Base-by-base conservation (phyloP, 2,888 invertebrate species). In the Drosophila pseudotalamancana region DNA sequence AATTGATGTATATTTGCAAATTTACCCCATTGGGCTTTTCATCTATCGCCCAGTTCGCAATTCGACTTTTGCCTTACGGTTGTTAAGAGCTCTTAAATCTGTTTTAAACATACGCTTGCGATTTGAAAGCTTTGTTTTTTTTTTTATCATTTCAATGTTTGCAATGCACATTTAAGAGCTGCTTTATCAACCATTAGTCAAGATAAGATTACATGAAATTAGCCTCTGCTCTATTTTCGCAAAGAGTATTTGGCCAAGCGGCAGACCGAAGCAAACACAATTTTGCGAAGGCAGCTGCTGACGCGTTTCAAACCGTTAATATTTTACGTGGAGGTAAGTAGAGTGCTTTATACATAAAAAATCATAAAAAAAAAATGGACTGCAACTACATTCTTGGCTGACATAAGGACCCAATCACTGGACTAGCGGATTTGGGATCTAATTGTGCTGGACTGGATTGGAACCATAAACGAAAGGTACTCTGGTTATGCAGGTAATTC, bases 211-310 rank as follows among this genome's bases (percentile, higher is more conserved):
- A 61, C 39, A 57, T 19, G 0, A 27, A 40, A 29, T 21, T 11
- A n/a, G 39, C 70, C 63, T 8, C 6, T 65, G 48, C 71, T 82
- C 87, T 74, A 83, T 83, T 81, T 8, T 29, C 4, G 16, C 53
- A 83, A 66, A 77, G 87, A 87, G 68, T 64, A 72, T 40, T 31
- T 50, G 85, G 68, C 19, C 19, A 65, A 65, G 69, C 59, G 43
- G 61, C 66, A 63, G 54, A 25, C 59, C 18, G 4, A 35, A 18
- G 69, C 55, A 62, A 60, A 48, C 35, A 19, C 8, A 34, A 12
- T 18, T n/a, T 53, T 50, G 63, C 43, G 40, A 6, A 40, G 54
- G 37, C 19, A 8, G 75, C 61, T 54, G 68, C 68, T 82, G 66
- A 8, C 81, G 81, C 68, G 81, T 34, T 54, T 5, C 18, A 19